A percentile compares a stretch with the other conserved stretches of the same genome.
phyloP scores from a whole-genome alignment of 2,888 invertebrate species.

The Furcula furcula region DNA sequence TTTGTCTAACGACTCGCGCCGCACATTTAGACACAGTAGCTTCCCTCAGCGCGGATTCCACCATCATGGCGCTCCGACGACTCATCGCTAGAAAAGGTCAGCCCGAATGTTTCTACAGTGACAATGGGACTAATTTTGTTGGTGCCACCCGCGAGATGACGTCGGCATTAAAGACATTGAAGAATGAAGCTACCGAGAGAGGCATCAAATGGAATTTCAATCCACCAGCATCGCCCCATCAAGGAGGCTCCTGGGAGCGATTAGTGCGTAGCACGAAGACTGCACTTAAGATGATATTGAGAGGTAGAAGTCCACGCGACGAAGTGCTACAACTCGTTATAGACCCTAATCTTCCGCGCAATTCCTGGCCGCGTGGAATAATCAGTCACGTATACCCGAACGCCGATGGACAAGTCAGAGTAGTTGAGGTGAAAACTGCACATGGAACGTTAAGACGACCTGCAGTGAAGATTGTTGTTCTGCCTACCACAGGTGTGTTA shows the following conservation, averaged over 20 bases:
- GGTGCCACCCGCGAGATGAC: slow-evolving; percentile 16
- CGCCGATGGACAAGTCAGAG: slow-evolving; percentile 1
- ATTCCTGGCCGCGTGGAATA: slow-evolving; percentile 3
- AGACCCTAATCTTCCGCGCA: slow-evolving; percentile 1
- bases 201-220: slow-evolving; percentile 12
- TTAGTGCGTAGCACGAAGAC: slow-evolving; percentile 12
- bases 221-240: slow-evolving; percentile 4
- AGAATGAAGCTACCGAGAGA: too few relatives aligned
- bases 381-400: not conserved
- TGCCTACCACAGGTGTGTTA: too few relatives aligned
- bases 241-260: slow-evolving; percentile 14
- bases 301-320: slow-evolving; percentile 8
- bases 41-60: slow-evolving; percentile 6
- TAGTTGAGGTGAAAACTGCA: slow-evolving; percentile 1
- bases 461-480: not conserved
- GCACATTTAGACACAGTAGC: too few relatives aligned
- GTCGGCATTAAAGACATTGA: slow-evolving; percentile 1
- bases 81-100: slow-evolving; percentile 19
- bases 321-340: slow-evolving; percentile 4
- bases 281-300: slow-evolving; percentile 4
- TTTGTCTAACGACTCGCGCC: too few relatives aligned
- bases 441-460: not conserved
- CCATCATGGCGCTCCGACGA: slow-evolving; percentile 21
- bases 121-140: slow-evolving; percentile 22
- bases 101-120: slow-evolving; percentile 15